Percentiles rank a stretch among this genome's conserved stretches.
Conservation (phyloP, 2,888 invertebrate genomes). For the Ptilodon capucinus region DNA sequence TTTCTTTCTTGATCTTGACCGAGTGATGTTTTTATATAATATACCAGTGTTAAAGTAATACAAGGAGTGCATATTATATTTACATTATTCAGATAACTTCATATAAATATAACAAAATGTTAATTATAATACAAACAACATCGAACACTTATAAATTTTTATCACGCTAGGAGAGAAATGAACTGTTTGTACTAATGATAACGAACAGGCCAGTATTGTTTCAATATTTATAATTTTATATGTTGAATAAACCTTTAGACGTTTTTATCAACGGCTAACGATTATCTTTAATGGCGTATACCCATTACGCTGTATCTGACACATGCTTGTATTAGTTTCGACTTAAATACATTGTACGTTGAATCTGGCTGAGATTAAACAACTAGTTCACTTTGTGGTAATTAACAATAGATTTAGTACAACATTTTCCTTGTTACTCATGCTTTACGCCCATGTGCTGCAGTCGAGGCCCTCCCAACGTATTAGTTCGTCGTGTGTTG, state of each 20-base stretch:
- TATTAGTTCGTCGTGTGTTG: slow-evolving; percentile 18
- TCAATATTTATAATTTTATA: not conserved
- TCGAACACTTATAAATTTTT: too few species aligned
- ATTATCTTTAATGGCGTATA: slow-evolving; percentile 39
- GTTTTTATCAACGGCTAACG: slow-evolving; percentile 41
- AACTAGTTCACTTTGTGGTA: slow-evolving; percentile 54
- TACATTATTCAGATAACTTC: too few species aligned
- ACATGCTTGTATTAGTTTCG: slow-evolving; percentile 43
- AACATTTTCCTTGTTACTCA: slow-evolving; percentile 76
- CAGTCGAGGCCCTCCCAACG: slow-evolving; percentile 30
- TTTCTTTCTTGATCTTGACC: too few species aligned
- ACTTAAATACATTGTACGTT: slow-evolving; percentile 38
- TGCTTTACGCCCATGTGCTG: slow-evolving; percentile 23
- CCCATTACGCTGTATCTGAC: slow-evolving; percentile 50
- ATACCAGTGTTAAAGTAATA: too few species aligned
- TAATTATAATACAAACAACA: too few species aligned
- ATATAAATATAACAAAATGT: too few species aligned
- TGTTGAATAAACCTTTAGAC: slow-evolving; percentile 6
- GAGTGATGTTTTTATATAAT: too few species aligned
- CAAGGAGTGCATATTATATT: too few species aligned
- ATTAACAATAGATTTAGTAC: slow-evolving; percentile 64
- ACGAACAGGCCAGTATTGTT: not conserved
- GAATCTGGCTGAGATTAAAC: slow-evolving; percentile 55
- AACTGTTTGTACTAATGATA: not conserved
- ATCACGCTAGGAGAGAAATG: not conserved